Conservation (phyloP, 2,113 vertebrate species). For the Ptilorrhoa leucosticta region DNA sequence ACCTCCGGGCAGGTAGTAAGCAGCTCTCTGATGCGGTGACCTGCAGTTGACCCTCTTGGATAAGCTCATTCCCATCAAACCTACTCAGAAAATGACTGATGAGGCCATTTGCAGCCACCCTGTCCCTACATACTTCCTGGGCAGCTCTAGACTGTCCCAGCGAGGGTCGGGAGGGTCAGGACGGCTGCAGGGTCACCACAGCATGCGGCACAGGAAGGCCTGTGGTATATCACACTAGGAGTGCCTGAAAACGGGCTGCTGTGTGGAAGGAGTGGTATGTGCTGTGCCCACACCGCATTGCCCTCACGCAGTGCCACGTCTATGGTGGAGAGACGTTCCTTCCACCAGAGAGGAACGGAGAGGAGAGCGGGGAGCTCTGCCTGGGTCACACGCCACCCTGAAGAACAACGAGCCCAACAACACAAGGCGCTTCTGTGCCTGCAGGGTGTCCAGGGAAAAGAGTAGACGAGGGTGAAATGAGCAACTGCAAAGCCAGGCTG, state of each 20-base stretch:
- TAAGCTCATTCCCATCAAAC: background rate
- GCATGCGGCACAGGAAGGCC: background rate
- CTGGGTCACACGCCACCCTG: accelerated
- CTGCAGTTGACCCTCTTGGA: background rate
- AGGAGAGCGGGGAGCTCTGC: background rate
- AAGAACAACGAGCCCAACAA: background rate
- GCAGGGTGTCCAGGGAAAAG: accelerated
- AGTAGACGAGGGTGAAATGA: accelerated
- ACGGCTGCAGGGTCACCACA: background rate
- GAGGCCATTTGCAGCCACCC: background rate
- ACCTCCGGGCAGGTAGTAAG: background rate
- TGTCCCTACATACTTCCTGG: background rate
- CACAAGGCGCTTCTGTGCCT: accelerated
- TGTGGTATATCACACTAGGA: background rate
- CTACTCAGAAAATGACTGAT: background rate
- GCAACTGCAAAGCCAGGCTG: background rate
- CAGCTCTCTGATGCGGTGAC: background rate
- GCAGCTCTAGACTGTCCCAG: background rate
- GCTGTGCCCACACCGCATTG: background rate
- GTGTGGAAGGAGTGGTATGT: background rate
- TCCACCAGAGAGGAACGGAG: accelerated
- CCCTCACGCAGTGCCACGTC: accelerated
- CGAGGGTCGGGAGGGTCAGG: accelerated
- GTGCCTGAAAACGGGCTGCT: background rate
- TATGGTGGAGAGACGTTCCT: accelerated